phyloP scores from a whole-genome alignment of 2,888 invertebrate species.

The Lottia gigantea region DNA sequence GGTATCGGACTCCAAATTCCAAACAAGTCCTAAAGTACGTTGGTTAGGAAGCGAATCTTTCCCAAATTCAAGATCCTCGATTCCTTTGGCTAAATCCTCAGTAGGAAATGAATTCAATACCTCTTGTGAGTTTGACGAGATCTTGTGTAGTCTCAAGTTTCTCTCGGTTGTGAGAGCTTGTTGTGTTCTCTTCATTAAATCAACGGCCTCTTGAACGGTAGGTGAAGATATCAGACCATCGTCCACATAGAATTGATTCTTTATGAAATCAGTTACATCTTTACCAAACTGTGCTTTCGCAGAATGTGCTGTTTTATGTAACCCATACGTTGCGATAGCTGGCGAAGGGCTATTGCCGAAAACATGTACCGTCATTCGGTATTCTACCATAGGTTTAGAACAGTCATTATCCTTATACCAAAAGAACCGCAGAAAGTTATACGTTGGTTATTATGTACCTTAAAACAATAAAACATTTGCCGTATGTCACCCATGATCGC shows the following conservation, averaged over 20 bases:
- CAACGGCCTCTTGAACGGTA: slow-evolving; percentile 22
- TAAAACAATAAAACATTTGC: slow-evolving; percentile 37
- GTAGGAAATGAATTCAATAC: slow-evolving; percentile 23
- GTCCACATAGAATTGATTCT: slow-evolving; percentile 37
- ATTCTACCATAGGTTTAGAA: slow-evolving; percentile 28
- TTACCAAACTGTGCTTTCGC: slow-evolving; percentile 13
- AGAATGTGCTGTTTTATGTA: slow-evolving; percentile 23
- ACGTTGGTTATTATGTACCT: slow-evolving; percentile 28
- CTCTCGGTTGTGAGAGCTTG: slow-evolving; percentile 24
- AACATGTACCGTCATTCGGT: slow-evolving; percentile 38
- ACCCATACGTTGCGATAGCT: slow-evolving; percentile 33
- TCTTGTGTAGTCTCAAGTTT: slow-evolving; percentile 33
- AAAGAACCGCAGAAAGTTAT: slow-evolving; percentile 34
- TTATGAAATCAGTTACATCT: slow-evolving; percentile 31
- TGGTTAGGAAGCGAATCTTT: slow-evolving; percentile 6
- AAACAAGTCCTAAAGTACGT: neutral
- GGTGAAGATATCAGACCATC: slow-evolving; percentile 32
- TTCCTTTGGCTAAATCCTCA: slow-evolving; percentile 21
- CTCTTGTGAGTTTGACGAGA: slow-evolving; percentile 30
- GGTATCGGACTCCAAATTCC: neutral
- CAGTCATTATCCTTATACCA: slow-evolving; percentile 36
- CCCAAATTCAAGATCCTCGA: slow-evolving; percentile 18
- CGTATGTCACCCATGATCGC: slow-evolving; percentile 32
- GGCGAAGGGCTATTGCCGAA: slow-evolving; percentile 41
- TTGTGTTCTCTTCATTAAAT: slow-evolving; percentile 33